These are phyloP conservation scores for Dyspetes luteomarginatus DNA, from an alignment of 2,888 invertebrate species.

Conservation along the genomic window DNA sequence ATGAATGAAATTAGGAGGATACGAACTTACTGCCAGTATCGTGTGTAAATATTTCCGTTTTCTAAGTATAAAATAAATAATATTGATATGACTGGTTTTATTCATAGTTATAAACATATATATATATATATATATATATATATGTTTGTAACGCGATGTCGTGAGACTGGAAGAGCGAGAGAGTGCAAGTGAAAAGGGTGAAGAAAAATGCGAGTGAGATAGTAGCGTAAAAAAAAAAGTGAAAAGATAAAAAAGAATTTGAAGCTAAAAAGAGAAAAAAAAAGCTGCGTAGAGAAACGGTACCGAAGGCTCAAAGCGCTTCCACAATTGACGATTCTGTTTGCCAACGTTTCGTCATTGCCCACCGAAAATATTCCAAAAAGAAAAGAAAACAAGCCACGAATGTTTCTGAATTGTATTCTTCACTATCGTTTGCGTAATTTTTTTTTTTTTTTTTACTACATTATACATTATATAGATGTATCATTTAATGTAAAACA, in stretches of 20 bases:
- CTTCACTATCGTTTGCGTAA: constrained; percentile 46
- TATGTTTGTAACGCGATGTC: constrained; percentile 69
- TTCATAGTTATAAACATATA: constrained; percentile 64
- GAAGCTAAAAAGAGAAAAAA: background rate
- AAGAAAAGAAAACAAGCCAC: constrained; percentile 45
- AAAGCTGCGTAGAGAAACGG: constrained; percentile 41
- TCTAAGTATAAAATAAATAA: constrained; percentile 66
- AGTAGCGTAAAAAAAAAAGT: constrained; percentile 33
- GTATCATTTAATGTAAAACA: constrained; percentile 54
- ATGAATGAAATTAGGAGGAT: constrained; percentile 58
- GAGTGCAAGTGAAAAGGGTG: constrained; percentile 26
- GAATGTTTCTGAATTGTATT: constrained; percentile 52
- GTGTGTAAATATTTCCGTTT: constrained; percentile 76
- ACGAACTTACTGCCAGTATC: constrained; percentile 79
- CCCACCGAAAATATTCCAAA: constrained; percentile 68
- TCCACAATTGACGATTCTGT: constrained; percentile 61
- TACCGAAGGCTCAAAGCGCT: constrained; percentile 62
- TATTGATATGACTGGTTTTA: constrained; percentile 51
- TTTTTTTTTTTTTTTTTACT: constrained; percentile 16
- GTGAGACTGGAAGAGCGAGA: constrained; percentile 58
- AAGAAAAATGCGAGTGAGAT: constrained; percentile 29
- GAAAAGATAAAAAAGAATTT: constrained; percentile 8
- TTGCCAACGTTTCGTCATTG: constrained; percentile 56
- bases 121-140: constrained; percentile 71
- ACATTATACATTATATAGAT: background rate